Evolutionary conservation across 2,888 invertebrate species (phyloP).

Genomic region (Cacoxenus indagator): DNA sequence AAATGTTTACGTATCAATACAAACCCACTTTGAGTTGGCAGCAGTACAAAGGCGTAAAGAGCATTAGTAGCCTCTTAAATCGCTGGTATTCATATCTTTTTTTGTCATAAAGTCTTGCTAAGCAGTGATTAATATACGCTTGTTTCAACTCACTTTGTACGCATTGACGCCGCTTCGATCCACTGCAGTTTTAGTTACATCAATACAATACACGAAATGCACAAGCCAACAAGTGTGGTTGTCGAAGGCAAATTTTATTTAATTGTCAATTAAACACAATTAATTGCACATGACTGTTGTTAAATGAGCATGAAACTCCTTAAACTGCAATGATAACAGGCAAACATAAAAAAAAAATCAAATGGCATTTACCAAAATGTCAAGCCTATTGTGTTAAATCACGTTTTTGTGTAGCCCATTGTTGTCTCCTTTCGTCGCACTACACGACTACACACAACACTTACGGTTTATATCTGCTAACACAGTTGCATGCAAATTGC

Average conservation of each 20-base stretch:
- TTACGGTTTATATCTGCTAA: neutral
- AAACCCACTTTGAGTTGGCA: neutral
- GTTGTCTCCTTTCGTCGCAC: neutral
- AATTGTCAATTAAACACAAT: constrained; percentile 16
- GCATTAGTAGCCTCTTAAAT: too few relatives aligned
- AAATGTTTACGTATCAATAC: neutral
- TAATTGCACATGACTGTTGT: constrained; percentile 10
- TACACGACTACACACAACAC: neutral
- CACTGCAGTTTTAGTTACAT: too few relatives aligned
- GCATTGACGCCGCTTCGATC: too few relatives aligned
- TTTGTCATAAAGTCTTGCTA: too few relatives aligned
- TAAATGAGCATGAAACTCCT: neutral
- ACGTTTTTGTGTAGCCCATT: neutral
- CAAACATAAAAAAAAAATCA: neutral
- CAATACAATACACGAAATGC: too few relatives aligned
- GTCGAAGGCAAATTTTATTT: constrained; percentile 8
- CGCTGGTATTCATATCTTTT: too few relatives aligned
- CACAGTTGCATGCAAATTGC: constrained; percentile 2
- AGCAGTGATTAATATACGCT: too few relatives aligned
- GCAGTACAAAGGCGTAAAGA: neutral
- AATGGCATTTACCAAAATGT: constrained; percentile 15
- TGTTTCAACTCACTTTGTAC: too few relatives aligned
- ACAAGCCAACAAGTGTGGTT: neutral
- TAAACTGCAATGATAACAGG: neutral
- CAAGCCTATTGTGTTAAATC: constrained; percentile 12